These are phyloP conservation scores for Prionailurus viverrinus DNA, from an alignment of 2,113 vertebrate species.

Conservation along the genomic window DNA sequence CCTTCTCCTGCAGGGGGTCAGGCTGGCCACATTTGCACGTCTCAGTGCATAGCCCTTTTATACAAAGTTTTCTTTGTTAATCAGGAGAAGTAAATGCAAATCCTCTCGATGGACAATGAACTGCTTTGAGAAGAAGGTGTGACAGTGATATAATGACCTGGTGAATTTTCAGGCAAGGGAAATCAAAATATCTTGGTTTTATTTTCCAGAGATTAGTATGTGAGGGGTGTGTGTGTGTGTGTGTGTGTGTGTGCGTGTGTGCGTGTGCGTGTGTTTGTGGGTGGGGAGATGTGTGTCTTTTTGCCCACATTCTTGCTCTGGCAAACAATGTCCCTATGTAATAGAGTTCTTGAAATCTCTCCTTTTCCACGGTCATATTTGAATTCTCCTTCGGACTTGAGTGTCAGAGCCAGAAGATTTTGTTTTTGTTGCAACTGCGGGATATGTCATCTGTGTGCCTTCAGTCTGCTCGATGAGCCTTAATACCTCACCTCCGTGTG, in stretches of 20 bases:
- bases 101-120: constrained; percentile 73
- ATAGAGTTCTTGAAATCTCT: constrained; percentile 32
- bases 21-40: constrained; percentile 69
- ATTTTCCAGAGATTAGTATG: constrained; percentile 69
- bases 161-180: constrained; percentile 64
- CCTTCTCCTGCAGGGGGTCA: constrained; percentile 71
- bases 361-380: neutral
- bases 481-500: neutral
- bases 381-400: constrained; percentile 40
- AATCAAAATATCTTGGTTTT: constrained; percentile 62
- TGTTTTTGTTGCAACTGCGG: neutral
- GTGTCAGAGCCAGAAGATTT: neutral
- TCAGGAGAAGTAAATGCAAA: constrained; percentile 81
- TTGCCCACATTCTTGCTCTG: neutral
- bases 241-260: neutral
- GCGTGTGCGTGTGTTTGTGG: neutral
- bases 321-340: neutral
- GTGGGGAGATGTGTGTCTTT: neutral
- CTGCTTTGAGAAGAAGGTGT: constrained; percentile 79
- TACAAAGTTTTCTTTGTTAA: constrained; percentile 84
- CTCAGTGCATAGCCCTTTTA: constrained; percentile 71
- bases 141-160: constrained; percentile 76
- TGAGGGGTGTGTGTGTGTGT: neutral
- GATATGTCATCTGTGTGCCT: neutral
- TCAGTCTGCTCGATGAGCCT: neutral